These are phyloP conservation scores for Campoplex capitator DNA, from an alignment of 2,888 invertebrate genomes.

Conservation along the genomic window DNA sequence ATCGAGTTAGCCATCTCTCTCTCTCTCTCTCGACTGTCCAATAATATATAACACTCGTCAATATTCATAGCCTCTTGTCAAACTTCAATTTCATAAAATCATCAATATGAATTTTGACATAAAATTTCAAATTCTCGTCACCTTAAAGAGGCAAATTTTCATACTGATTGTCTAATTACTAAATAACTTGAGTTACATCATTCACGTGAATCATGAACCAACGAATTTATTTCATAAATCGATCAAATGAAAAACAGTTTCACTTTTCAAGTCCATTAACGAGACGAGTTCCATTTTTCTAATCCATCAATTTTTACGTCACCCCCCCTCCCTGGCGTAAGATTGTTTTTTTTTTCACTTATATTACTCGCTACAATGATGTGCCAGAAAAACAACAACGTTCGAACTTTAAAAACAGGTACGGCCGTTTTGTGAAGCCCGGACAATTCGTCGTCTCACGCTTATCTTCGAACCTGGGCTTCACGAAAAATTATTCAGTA, in stretches of 20 bases:
- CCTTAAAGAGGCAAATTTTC: neutral
- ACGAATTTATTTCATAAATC: neutral
- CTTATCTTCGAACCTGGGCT: slow-evolving; percentile 24
- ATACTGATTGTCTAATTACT: slow-evolving; percentile 10
- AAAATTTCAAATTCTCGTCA: neutral
- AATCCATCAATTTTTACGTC: slow-evolving; percentile 23
- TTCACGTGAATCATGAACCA: neutral
- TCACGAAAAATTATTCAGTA: slow-evolving; percentile 23
- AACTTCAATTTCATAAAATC: slow-evolving; percentile 11
- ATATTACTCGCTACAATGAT: slow-evolving; percentile 2
- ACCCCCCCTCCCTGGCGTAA: slow-evolving; percentile 29
- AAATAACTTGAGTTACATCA: neutral
- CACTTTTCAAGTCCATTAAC: neutral
- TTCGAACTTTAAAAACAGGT: slow-evolving; percentile 62
- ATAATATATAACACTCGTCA: slow-evolving; percentile 35
- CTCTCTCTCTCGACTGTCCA: neutral
- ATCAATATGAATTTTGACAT: slow-evolving; percentile 6
- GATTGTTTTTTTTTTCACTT: slow-evolving; percentile 15
- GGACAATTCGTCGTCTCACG: slow-evolving; percentile 8
- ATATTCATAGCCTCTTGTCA: slow-evolving; percentile 8
- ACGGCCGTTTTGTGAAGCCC: slow-evolving; percentile 59
- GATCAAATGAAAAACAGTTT: neutral
- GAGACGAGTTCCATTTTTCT: neutral
- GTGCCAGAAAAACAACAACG: slow-evolving; percentile 32
- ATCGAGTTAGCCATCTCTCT: slow-evolving; percentile 43